Conservation (phyloP, 2,797 vertebrate species). For the Chiroxiphia lanceolata region DNA sequence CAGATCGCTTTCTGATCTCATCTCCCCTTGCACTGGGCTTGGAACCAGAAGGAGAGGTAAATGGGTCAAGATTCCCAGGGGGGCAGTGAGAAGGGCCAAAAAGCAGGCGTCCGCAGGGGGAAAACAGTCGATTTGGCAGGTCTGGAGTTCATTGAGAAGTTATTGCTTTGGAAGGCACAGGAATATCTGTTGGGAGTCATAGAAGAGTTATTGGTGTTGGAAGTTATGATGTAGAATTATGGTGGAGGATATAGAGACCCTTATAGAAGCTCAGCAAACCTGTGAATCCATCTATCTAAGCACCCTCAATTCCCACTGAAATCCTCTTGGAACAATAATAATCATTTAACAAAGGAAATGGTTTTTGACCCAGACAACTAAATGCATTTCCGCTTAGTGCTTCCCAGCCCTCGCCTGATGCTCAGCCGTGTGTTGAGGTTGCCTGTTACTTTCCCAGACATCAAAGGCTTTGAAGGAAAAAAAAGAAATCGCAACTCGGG, state of each 20-base stretch:
- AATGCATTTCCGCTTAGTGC: conserved; percentile 66
- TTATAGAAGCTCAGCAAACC: conserved; percentile 69
- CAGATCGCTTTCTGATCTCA: conserved; percentile 65
- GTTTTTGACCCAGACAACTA: conserved; percentile 68
- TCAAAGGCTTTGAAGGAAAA: conserved; percentile 49
- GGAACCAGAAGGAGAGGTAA: conserved; percentile 65
- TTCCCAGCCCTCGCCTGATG: conserved; percentile 57
- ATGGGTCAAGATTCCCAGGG: conserved; percentile 63
- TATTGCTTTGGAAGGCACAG: conserved; percentile 70
- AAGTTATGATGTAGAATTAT: conserved; percentile 70
- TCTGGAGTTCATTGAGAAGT: conserved; percentile 71
- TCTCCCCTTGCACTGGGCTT: conserved; percentile 51
- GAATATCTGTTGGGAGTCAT: conserved; percentile 69
- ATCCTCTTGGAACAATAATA: conserved; percentile 70
- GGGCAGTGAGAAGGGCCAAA: conserved; percentile 56
- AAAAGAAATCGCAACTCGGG: conserved; percentile 8
- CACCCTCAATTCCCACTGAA: conserved; percentile 70
- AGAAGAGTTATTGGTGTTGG: conserved; percentile 70
- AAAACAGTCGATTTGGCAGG: conserved; percentile 69
- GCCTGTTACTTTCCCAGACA: conserved; percentile 65
- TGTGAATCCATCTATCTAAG: conserved; percentile 69
- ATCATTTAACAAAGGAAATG: conserved; percentile 70
- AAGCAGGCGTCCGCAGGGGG: conserved; percentile 34
- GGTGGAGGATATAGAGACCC: conserved; percentile 65
- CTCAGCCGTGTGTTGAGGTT: conserved; percentile 60